Percentiles rank a stretch among this genome's conserved stretches.
phyloP scores from a whole-genome alignment of 2,797 vertebrate species.

The Toxotes lorentzi region DNA sequence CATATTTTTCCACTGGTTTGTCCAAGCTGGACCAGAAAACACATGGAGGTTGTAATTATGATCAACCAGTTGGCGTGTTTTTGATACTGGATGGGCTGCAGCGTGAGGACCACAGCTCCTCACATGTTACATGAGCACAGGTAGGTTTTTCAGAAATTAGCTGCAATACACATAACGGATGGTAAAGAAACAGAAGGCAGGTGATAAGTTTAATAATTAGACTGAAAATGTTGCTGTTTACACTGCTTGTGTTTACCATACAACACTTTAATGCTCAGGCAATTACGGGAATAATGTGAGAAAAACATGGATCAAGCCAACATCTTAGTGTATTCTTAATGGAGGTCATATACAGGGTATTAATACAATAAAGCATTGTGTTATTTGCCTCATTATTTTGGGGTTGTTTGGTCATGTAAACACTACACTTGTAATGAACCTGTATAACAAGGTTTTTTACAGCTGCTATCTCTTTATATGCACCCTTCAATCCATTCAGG shows the following conservation, averaged over 20 bases:
- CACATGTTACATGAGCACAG: neutral
- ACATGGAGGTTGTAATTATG: slow-evolving; percentile 56
- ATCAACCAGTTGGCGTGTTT: slow-evolving; percentile 53
- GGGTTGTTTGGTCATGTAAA: slow-evolving; percentile 51
- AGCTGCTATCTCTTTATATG: slow-evolving; percentile 37
- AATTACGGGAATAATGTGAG: slow-evolving; percentile 41
- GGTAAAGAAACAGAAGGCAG: neutral
- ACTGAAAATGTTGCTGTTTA: slow-evolving; percentile 14
- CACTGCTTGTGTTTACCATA: slow-evolving; percentile 2
- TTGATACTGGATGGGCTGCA: slow-evolving; percentile 23
- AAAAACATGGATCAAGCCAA: slow-evolving; percentile 45
- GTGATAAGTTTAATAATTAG: slow-evolving; percentile 17
- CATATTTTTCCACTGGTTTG: slow-evolving; percentile 36
- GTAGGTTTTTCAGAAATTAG: neutral
- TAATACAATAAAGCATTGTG: slow-evolving; percentile 29
- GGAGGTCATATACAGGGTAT: slow-evolving; percentile 37
- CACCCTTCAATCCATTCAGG: slow-evolving; percentile 41
- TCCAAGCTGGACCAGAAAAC: slow-evolving; percentile 43
- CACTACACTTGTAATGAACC: slow-evolving; percentile 23
- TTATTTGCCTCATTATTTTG: slow-evolving; percentile 52
- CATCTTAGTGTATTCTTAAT: slow-evolving; percentile 50
- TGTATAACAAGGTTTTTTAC: neutral
- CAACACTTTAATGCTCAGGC: slow-evolving; percentile 19
- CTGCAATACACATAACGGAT: neutral
- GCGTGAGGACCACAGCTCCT: neutral